Conservation (phyloP, 2,113 vertebrate species). For the Melanotaenia duboulayi region DNA sequence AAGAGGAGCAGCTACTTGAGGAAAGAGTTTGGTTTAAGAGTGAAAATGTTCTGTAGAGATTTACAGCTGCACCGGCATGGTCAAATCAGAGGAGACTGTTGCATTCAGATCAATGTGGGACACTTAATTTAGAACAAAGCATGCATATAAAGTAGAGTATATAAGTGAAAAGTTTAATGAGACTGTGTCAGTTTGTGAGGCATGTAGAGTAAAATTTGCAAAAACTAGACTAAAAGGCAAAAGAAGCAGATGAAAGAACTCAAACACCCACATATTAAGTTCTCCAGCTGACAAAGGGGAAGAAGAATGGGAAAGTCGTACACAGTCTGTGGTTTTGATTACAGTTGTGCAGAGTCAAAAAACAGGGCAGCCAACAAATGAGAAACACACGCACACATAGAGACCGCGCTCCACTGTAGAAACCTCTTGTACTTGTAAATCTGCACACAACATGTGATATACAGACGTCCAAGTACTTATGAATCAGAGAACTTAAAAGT, state of each 20-base stretch:
- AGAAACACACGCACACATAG: constrained; percentile 59
- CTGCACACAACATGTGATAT: constrained; percentile 54
- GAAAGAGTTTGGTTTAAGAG: constrained; percentile 12
- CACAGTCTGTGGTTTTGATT: constrained; percentile 76
- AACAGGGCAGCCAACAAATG: constrained; percentile 63
- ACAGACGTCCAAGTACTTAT: constrained; percentile 64
- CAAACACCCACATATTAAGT: constrained; percentile 24
- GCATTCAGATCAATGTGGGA: neutral
- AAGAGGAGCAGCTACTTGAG: constrained; percentile 10
- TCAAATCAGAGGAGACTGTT: neutral
- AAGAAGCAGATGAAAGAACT: constrained; percentile 25
- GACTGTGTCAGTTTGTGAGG: neutral
- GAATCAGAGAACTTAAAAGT: constrained; percentile 60
- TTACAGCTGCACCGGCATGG: neutral
- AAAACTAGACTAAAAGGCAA: neutral
- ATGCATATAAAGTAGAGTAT: neutral
- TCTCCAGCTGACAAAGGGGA: constrained; percentile 19
- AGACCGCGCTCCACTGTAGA: constrained; percentile 28
- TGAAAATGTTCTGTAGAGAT: constrained; percentile 17
- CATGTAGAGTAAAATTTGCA: neutral
- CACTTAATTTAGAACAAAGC: neutral
- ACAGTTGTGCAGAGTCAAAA: constrained; percentile 51
- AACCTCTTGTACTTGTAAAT: constrained; percentile 60
- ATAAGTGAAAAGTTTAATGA: neutral
- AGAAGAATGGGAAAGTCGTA: constrained; percentile 55